Conservation (phyloP, 1,140 invertebrate genomes). For the Drosophila trapezifrons region DNA sequence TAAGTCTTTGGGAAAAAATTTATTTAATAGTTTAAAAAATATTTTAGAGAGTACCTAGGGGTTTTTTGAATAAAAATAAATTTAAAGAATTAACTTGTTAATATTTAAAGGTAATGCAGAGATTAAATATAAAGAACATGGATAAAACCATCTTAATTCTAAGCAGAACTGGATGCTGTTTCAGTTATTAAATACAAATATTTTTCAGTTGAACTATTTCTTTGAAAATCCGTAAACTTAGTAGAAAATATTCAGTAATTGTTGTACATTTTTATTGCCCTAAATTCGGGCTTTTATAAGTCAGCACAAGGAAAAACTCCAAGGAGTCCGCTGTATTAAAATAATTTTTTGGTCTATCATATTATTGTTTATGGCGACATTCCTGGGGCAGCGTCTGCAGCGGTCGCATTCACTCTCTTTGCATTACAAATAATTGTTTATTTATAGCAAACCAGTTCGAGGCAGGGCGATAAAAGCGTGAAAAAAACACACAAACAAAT, state of each 20-base stretch:
- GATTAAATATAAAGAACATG: not conserved
- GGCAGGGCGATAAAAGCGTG: conserved; percentile 32
- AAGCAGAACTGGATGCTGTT: not conserved
- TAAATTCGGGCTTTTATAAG: not conserved
- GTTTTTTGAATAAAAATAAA: not conserved
- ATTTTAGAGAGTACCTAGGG: not conserved
- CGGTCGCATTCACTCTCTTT: conserved; percentile 35
- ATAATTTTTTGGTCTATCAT: conserved; percentile 8
- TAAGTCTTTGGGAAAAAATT: not conserved
- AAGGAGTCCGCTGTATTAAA: not conserved
- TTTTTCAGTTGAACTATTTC: not conserved
- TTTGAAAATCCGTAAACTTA: not conserved
- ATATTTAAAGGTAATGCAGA: not conserved
- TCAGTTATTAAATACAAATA: too few species aligned
- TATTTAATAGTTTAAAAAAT: not conserved
- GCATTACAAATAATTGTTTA: conserved; percentile 60
- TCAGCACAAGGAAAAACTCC: not conserved
- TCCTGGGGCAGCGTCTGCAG: conserved; percentile 27
- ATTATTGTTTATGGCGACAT: conserved; percentile 31
- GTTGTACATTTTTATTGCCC: not conserved
- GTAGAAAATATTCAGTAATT: not conserved
- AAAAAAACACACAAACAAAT: conserved; percentile 36
- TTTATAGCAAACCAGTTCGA: conserved; percentile 68
- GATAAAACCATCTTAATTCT: not conserved
- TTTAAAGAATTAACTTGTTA: not conserved